Percentiles rank a stretch among this genome's conserved stretches.
Conservation (phyloP, 2,113 vertebrate genomes). For the Nesospiza acunhae region DNA sequence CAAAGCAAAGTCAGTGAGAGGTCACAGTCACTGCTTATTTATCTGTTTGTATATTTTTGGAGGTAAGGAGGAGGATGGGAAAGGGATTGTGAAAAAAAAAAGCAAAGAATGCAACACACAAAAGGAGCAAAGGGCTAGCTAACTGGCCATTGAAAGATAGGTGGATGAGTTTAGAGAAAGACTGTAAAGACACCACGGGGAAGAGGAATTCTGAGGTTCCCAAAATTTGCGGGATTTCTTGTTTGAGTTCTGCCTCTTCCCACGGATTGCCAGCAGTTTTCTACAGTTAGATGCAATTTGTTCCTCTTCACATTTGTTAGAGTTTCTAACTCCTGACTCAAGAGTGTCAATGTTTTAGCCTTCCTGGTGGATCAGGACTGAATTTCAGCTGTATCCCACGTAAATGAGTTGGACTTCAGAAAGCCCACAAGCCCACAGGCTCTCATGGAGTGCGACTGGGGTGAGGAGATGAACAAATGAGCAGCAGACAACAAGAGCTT, state of each 20-base stretch:
- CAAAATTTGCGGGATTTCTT: background rate
- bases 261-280: background rate
- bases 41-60: background rate
- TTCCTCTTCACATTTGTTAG: background rate
- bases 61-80: background rate
- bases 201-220: background rate
- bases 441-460: background rate
- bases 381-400: background rate
- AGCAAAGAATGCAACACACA: background rate
- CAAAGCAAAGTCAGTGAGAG: slow-evolving; percentile 31
- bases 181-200: background rate
- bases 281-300: background rate
- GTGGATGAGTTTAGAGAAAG: background rate
- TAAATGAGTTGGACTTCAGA: background rate
- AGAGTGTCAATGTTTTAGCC: background rate
- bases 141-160: background rate
- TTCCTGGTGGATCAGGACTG: background rate
- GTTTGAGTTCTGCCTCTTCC: background rate
- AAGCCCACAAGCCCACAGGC: background rate
- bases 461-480: background rate
- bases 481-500: background rate
- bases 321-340: background rate
- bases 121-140: background rate
- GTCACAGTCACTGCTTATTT: slow-evolving; percentile 41
- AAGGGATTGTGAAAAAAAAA: background rate